Base-by-base conservation (phyloP, 1,140 invertebrate genomes). In the Zaprionus camerounensis region DNA sequence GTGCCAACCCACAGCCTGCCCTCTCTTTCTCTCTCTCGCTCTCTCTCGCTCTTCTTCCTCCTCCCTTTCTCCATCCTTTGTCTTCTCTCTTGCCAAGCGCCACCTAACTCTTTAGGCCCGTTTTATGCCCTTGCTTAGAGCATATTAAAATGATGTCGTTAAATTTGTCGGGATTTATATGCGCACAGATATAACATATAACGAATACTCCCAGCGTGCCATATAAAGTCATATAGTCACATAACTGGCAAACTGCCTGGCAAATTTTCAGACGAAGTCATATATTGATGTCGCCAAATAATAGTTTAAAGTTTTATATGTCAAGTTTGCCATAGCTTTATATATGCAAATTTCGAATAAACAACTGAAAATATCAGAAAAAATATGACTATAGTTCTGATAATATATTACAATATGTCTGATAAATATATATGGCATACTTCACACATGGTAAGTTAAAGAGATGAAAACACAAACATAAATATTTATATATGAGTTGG, bases 101-200 rank as follows among this genome's bases (percentile, higher is more conserved):
- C 22, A 13, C 11, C 26, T 44, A 55, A 74, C 64, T 68, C 55
- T 56, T 78, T 65, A 38, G 56, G 71, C 44, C 17, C 20, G 58
- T 65, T 41, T 55, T 51, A 62, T 57, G 59, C 53, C 28, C 38
- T 57, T 34, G 9, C 34, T 31, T 36, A 26, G 13, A 44, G 62
- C 31, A 56, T 31, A 67, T 59, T 22, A 53, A 58, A 53, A 59
- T 53, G 31, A 0, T 34, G 31, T 67, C 41, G 22, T 26, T 13
- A 36, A 56, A 56, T 65, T 12, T 71, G 41, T 41, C 17, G 31
- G 51, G 31, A 55, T 55, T 64, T 64, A 64, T 26, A 46, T 6
- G 41, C 41, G 41, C 36, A 38, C 36, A 38, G 36, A 38, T 38
- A 38, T 46, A 22, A 49, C 12, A 5, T 24, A 51, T 51, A 24